Base-by-base conservation (phyloP, 2,113 vertebrate genomes). In the Neotoma lepida region DNA sequence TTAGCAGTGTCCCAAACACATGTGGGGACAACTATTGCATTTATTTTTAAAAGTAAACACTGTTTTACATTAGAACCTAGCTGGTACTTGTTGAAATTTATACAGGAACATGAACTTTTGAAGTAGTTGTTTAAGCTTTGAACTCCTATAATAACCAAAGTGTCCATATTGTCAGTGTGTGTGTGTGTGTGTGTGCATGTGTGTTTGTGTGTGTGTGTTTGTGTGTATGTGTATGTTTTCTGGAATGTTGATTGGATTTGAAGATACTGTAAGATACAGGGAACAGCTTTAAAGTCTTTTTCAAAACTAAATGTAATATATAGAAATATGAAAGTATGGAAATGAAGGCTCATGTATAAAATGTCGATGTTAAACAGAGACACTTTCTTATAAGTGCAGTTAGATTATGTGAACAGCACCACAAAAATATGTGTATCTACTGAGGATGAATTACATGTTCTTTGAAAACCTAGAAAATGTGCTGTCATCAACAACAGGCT, bases 1-100 rank as follows among this genome's bases (percentile, higher is more conserved):
- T 96, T 93, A 95, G 93, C 68, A 91, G 61, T 94, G 88, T 86
- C 87, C 49, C 76, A 94, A 56, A 93, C 33, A 94, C n/a, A 82
- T 95, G 80, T 91, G 88, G 85, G 54, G 68, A 92, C 61, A 91
- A 82, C 76, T 95, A 30, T 90, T 88, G 61, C 61, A 66, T 96
- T 96, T 95, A 86, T 93, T 95, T 97, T 96, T 95, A 22, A 86
- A 95, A 96, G 76, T 92, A 93, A 97, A 96, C 82, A 94, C 49
- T 93, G 90, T 89, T 95, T 92, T 95, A 88, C 51, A 73, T 96
- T 89, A 94, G 54, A 41, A 91, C 41, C 54, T 68, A 74, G 30
- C 61, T 87, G 90, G 70, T 86, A 24, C 93, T 96, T 93, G 46
- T 78, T 90, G 56, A 94, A 93, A 86, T 90, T 95, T 95, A 46